Base-by-base conservation (phyloP, 2,888 invertebrate genomes). In the Pristionchus entomophagus region DNA sequence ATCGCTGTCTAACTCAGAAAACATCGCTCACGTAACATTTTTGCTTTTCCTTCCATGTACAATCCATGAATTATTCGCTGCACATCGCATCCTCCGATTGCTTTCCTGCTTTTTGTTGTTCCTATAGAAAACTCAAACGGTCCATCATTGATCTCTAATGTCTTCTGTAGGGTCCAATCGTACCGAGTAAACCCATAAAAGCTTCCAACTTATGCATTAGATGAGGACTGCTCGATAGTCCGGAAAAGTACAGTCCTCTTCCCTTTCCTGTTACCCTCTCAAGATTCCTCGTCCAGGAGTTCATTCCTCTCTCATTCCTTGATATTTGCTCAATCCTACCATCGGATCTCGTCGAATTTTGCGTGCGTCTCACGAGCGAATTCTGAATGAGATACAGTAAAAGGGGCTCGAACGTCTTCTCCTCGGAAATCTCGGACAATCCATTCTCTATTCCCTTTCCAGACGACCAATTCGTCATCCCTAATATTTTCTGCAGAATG, bases 241-340 rank as follows among this genome's bases (percentile, higher is more conserved):
- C 59, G 29, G 8, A 59, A 59, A 22, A 53, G 59, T 26, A 59
- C 59, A 29, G 59, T 59, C 26, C 59, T 59, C 26, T 29, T 59
- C 17, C 56, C 4, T 59, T 14, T 59, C 59, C 59, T 59, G 26
- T 59, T 26, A 59, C 29, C 59, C 26, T 59, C 59, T 29, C 29
- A n/a, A n/a, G 32, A 59, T 59, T 59, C 59, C 59, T n/a, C 12
- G 29, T 29, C 59, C 29, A 29, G 12, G 12, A 59, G 29, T 59
- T 32, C 59, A 59, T 29, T 29, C 29, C 59, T 29, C n/a, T n/a
- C n/a, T n/a, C n/a, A n/a, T n/a, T n/a, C n/a, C n/a, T n/a, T n/a
- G 29, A 59, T 59, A 59, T 59, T 59, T 59, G 59, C 59, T 59
- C 59, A 59, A 59, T 29, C 59, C 29, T n/a, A n/a, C n/a, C n/a